Base-by-base conservation (phyloP, 2,113 vertebrate species). In the Entomyzon cyanotis region DNA sequence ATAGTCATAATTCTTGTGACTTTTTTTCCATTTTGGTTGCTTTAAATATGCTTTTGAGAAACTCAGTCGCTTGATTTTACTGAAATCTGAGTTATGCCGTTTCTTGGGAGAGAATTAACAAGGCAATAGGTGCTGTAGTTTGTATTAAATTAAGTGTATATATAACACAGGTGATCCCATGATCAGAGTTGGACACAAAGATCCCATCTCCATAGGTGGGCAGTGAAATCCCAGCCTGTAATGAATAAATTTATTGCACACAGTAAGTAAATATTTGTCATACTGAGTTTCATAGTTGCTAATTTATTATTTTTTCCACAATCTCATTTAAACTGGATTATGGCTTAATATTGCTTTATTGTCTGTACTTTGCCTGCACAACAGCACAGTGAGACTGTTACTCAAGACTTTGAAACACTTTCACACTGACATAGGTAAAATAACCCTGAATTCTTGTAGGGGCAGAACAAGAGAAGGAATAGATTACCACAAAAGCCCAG, bases 401-500 rank as follows among this genome's bases (percentile, higher is more conserved):
- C 35, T 59, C 37, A 27, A 62, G 2, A 6, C 46, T 91, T 41
- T 67, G 39, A 84, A 91, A 55, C 7, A 4, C n/a, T 84, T 89
- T 49, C 42, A 31, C 33, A 5, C 12, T 87, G 44, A 37, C 12
- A 30, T 2, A 73, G 55, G 35, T 59, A 31, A 75, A 84, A 77
- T 1, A 0, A 33, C 39, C 20, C 22, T 39, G 11, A 39, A 19
- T 47, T 74, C 55, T 46, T 7, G 14, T 1, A 2, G 14, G 35
- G 18, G 46, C n/a, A 88, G 35, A 73, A 56, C 14, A 74, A 62
- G n/a, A 65, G 56, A 73, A 69, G 37, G 24, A 84, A 58, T 3
- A 42, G 7, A 17, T 19, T 25, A 16, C 35, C 47, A 53, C 60
- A 68, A 44, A 73, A 53, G 25, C 33, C 46, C 59, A 56, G 10